Evolutionary conservation across 2,797 vertebrate species (phyloP), one percentile per base, ranked within the genome.

Genomic region (Harpagifer antarcticus): DNA sequence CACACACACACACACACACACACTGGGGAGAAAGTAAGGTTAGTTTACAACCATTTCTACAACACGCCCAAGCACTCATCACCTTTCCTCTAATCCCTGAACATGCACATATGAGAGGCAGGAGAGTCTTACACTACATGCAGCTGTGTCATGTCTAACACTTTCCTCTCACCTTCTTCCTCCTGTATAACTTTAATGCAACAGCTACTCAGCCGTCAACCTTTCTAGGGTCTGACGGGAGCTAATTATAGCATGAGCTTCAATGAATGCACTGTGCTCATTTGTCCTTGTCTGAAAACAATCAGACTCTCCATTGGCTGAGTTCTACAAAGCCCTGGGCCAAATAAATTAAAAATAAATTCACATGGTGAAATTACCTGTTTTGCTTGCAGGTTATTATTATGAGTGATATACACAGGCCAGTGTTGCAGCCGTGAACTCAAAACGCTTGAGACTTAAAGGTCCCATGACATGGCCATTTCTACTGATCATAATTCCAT

Each of bases 161-260:
- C 65, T 72, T 72, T 69, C 45, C 57, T 74, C 19, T 63, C 76
- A 54, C 43, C 50, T 68, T 72, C 23, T 47, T 74, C 42, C 40
- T 40, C 66, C 70, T 53, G 78, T 66, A 50, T 82, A 79, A 79
- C 70, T 88, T 87, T 59, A 88, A 79, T 75, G 71, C 78, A 79
- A 86, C 82, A 82, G 55, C 82, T 64, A 63, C 83, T 90, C 76
- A 86, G 84, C 84, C 79, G 54, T 86, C 84, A 72, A 79, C 77
- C 72, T 82, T 79, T 89, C 81, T 78, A 60, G 50, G 71, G 79
- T 86, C 88, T 91, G 86, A 83, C 52, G 74, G 89, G 88, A 94
- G 84, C 92, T 91, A 90, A 93, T 93, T 94, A 92, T 89, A 88
- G 79, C 84, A 78, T 69, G 79, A 88, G 77, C 84, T 79, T 89